A percentile compares a stretch with the other conserved stretches of the same genome.
Evolutionary conservation across 37 sponge, comb jelly and placozoan species (phyloP).

Genomic region (Crambe crambe): DNA sequence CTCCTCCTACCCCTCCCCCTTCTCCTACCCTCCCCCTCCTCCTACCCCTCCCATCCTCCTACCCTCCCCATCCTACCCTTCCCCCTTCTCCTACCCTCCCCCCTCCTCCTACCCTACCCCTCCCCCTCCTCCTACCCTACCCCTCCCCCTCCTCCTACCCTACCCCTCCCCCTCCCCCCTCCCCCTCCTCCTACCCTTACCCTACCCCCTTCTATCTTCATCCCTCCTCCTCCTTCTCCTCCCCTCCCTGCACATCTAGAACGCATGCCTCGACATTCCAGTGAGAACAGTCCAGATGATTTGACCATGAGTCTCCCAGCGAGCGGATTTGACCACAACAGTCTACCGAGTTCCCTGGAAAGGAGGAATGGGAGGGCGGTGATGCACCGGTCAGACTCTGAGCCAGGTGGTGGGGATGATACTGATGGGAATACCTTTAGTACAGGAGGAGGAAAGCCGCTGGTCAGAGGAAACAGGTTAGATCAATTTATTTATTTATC

Average conservation of each 20-base stretch:
- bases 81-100: too few relatives aligned
- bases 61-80: too few relatives aligned
- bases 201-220: too few relatives aligned
- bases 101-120: too few relatives aligned
- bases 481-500: background rate
- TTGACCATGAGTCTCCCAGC: slow-evolving; percentile 6
- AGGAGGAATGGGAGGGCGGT: slow-evolving; percentile 1
- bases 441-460: background rate
- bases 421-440: background rate
- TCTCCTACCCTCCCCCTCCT: background rate
- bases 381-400: background rate
- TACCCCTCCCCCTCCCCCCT: background rate
- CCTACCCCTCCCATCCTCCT: too few relatives aligned
- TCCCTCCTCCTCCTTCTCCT: too few relatives aligned
- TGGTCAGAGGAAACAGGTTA: slow-evolving; percentile 4
- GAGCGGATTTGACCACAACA: background rate
- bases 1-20: background rate
- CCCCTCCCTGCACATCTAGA: too few relatives aligned
- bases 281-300: background rate
- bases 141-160: too few relatives aligned
- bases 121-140: too few relatives aligned
- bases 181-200: background rate
- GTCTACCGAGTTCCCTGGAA: slow-evolving; percentile 4
- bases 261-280: background rate
- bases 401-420: background rate